Conservation (phyloP, 2,888 invertebrate species). For the Zele albiditarsus region DNA sequence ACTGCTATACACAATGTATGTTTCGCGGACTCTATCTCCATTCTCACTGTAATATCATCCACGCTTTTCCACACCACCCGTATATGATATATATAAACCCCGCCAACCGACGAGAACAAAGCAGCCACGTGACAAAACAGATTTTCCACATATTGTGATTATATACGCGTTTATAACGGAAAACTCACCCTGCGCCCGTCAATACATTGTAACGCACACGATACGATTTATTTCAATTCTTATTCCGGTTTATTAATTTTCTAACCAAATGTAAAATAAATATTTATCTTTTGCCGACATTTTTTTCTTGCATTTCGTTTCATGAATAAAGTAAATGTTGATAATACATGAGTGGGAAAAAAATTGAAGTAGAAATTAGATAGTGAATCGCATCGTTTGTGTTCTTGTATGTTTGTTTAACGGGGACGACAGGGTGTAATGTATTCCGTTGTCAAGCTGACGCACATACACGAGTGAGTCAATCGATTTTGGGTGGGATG, state of each 20-base stretch:
- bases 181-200: slow-evolving; percentile 14
- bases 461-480: slow-evolving; percentile 3
- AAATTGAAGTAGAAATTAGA: too few relatives aligned
- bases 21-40: too few relatives aligned
- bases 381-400: background rate
- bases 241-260: too few relatives aligned
- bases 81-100: too few relatives aligned
- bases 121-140: background rate
- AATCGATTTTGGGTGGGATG: background rate
- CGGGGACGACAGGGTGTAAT: slow-evolving; percentile 7
- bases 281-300: too few relatives aligned
- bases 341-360: too few relatives aligned
- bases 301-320: too few relatives aligned
- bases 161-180: background rate
- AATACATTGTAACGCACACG: background rate
- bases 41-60: too few relatives aligned
- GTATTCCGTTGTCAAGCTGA: background rate
- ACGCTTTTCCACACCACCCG: too few relatives aligned
- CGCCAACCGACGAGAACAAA: slow-evolving; percentile 4
- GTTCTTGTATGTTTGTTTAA: background rate
- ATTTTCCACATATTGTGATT: slow-evolving; percentile 2
- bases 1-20: too few relatives aligned
- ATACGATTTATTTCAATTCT: background rate
- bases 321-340: too few relatives aligned
- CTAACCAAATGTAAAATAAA: background rate